phyloP scores from a whole-genome alignment of 2,888 invertebrate species.

The Clunio marinus region DNA sequence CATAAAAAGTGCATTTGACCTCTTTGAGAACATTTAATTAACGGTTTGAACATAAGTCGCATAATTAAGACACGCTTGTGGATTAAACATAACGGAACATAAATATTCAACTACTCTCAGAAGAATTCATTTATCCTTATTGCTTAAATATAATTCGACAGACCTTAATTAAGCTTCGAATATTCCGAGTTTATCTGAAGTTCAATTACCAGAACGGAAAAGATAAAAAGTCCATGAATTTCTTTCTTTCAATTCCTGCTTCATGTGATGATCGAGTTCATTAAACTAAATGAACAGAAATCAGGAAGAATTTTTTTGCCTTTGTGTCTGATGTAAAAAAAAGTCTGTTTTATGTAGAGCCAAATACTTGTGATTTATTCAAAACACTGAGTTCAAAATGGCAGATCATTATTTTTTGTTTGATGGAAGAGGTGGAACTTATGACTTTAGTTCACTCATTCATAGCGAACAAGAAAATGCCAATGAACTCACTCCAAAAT shows the following conservation, averaged over 20 bases:
- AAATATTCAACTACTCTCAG: not conserved
- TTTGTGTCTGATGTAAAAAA: not conserved
- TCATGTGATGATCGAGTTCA: too few species aligned
- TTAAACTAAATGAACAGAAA: not conserved
- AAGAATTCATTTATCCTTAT: not conserved
- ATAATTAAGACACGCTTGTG: not conserved
- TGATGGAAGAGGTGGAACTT: too few species aligned
- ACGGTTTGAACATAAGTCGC: conserved; percentile 21
- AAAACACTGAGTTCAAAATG: too few species aligned
- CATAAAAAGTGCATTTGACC: conserved; percentile 7
- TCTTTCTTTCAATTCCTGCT: not conserved
- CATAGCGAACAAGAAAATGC: too few species aligned
- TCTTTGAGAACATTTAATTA: conserved; percentile 13
- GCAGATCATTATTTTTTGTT: too few species aligned
- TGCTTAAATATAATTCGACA: too few species aligned
- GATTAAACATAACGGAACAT: conserved; percentile 34
- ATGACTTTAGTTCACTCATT: too few species aligned
- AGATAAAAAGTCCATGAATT: not conserved
- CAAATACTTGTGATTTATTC: not conserved
- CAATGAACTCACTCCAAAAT: too few species aligned
- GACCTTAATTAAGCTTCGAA: too few species aligned
- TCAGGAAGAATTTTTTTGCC: not conserved
- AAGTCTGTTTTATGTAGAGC: not conserved
- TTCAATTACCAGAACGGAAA: not conserved
- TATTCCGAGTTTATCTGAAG: not conserved